These are phyloP conservation scores for Stomatorhinus walkeri DNA, from an alignment of 2,797 vertebrate species.

Conservation along the genomic window DNA sequence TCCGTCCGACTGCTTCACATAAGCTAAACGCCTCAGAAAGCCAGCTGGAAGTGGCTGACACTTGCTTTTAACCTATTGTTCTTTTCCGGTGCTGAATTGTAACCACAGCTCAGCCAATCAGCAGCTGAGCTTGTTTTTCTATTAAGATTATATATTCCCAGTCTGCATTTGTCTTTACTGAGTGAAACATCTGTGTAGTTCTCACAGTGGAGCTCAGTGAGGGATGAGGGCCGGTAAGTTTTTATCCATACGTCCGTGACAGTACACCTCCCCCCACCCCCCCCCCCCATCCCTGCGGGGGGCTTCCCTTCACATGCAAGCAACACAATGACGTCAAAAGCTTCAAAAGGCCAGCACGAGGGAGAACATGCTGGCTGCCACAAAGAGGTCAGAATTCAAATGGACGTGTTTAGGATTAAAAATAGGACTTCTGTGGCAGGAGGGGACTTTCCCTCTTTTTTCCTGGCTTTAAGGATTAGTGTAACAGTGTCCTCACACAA, in stretches of 20 bases:
- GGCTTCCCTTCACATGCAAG: constrained; percentile 26
- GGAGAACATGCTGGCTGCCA: constrained; percentile 13
- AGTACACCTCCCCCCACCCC: constrained; percentile 22
- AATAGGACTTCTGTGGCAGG: constrained; percentile 12
- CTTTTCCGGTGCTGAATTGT: neutral
- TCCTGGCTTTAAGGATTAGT: constrained; percentile 35
- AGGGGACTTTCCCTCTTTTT: constrained; percentile 14
- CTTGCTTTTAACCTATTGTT: neutral
- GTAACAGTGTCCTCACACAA: constrained; percentile 22
- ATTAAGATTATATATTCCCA: neutral
- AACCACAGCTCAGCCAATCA: neutral
- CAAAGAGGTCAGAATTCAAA: constrained; percentile 33
- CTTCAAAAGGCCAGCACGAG: constrained; percentile 10
- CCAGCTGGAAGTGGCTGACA: neutral
- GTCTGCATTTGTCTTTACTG: neutral
- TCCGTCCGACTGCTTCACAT: neutral
- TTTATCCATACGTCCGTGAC: constrained; percentile 28
- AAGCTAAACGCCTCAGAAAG: neutral
- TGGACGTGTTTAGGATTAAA: constrained; percentile 38
- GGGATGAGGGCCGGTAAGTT: constrained; percentile 27
- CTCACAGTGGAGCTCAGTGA: neutral
- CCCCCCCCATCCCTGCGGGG: constrained; percentile 27
- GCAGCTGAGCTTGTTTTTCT: neutral
- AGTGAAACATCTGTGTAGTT: neutral
- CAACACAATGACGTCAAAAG: constrained; percentile 27